Base-by-base conservation (phyloP, 2,888 invertebrate species). In the Agrochola litura region DNA sequence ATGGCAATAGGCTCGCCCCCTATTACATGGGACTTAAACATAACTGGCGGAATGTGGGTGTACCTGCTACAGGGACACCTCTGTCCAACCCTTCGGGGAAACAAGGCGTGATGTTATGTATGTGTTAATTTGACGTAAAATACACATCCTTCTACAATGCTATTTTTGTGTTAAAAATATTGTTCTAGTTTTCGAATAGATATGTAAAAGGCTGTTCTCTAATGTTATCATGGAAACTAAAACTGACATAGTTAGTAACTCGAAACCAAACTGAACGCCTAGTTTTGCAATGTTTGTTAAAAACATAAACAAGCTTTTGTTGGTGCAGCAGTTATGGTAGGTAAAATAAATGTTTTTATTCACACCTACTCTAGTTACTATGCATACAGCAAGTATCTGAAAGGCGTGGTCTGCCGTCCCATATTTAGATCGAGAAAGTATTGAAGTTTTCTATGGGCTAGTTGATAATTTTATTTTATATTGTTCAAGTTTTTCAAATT, bases 201-300 rank as follows among this genome's bases (percentile, higher is more conserved):
- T 61, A 58, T 1, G 41, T 37, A 52, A 65, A 65, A 52, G 2
- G 0, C 8, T 25, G 19, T 43, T 43, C 9, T 56, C 6, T 64
- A 52, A 52, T 37, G 37, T 46, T 72, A 52, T 25, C 64, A 65
- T 43, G 4, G 14, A 60, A 65, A 65, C 76, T 79, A 37, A 46
- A 54, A 76, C 58, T 65, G 76, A 46, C 54, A 63, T 63, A 66
- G 77, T 66, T 79, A 67, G 64, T 82, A 82, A 79, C 65, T 78
- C 16, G 6, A 37, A 79, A 77, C 41, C 6, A 12, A 79, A 49
- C 60, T 56, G n/a, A 49, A 63, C 58, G 22, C 22, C 52, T 30
- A 79, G 82, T 82, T 79, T 67, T 2, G 61, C 41, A 41, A 77
- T 77, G 82, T 67, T 79, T 63, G 77, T 79, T 66, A 49, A 76